These are phyloP conservation scores for Pherbina coryleti DNA, from an alignment of 2,888 invertebrate species.

Conservation along the genomic window DNA sequence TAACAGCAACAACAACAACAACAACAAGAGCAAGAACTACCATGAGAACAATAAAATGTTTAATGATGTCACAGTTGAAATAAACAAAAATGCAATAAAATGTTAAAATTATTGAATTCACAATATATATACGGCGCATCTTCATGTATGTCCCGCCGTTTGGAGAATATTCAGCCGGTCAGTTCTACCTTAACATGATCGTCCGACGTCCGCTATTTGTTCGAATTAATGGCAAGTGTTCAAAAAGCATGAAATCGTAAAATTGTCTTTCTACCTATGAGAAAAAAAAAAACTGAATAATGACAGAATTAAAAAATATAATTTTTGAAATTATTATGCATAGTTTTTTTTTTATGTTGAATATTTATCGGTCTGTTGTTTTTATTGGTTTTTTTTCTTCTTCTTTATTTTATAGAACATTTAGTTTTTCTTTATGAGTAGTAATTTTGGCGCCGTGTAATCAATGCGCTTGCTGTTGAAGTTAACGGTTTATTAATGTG, in stretches of 20 bases:
- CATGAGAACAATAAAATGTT: constrained; percentile 47
- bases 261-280: not conserved
- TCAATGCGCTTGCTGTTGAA: too few species aligned
- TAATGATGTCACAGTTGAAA: constrained; percentile 54
- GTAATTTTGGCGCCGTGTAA: too few species aligned
- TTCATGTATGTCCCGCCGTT: not conserved
- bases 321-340: too few species aligned
- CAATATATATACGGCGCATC: constrained; percentile 33
- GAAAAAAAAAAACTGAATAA: not conserved
- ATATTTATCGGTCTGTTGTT: too few species aligned
- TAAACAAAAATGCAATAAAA: constrained; percentile 53
- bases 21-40: constrained; percentile 47
- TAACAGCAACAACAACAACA: constrained; percentile 46
- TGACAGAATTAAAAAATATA: too few species aligned
- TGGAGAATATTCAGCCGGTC: not conserved
- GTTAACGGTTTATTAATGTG: too few species aligned
- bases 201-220: not conserved
- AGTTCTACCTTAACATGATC: not conserved
- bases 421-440: too few species aligned
- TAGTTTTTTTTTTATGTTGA: too few species aligned
- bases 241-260: constrained; percentile 24
- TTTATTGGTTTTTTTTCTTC: too few species aligned
- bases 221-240: constrained; percentile 5
- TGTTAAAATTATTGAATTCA: constrained; percentile 54
- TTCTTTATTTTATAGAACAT: too few species aligned